Evolutionary conservation across 2,113 vertebrate species (phyloP).

Genomic region (Himantopus leucocephalus): DNA sequence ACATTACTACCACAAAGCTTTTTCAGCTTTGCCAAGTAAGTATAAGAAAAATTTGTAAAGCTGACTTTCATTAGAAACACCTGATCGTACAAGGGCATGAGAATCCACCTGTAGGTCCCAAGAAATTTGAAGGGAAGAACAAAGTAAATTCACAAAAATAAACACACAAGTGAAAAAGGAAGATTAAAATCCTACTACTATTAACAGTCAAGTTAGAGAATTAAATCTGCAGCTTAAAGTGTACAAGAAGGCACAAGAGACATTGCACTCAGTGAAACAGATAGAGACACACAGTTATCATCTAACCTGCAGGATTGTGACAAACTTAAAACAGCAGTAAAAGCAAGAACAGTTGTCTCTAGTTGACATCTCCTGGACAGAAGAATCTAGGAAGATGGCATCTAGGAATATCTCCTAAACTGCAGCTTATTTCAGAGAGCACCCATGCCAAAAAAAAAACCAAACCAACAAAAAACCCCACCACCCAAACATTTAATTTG

Average conservation of each 20-base stretch:
- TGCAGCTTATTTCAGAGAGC: neutral
- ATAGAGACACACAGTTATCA: neutral
- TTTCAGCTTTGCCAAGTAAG: neutral
- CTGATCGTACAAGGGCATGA: neutral
- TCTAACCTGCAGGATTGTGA: neutral
- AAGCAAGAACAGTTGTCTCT: neutral
- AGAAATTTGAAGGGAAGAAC: neutral
- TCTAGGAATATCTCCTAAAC: neutral
- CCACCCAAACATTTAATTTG: neutral
- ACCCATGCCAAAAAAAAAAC: fast-evolving
- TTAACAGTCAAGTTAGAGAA: neutral
- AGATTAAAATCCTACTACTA: neutral
- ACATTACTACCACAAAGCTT: neutral
- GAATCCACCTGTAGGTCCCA: neutral
- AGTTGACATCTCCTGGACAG: neutral
- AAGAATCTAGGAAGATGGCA: neutral
- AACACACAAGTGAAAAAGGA: neutral
- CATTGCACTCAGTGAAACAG: neutral
- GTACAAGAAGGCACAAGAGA: neutral
- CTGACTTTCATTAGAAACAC: neutral
- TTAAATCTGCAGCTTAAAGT: neutral
- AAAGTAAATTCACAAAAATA: neutral
- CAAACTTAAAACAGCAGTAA: neutral
- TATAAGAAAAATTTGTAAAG: neutral
- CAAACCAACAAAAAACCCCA: no score